Base-by-base conservation (phyloP, 2,888 invertebrate genomes). In the Muschampia plurimacula region DNA sequence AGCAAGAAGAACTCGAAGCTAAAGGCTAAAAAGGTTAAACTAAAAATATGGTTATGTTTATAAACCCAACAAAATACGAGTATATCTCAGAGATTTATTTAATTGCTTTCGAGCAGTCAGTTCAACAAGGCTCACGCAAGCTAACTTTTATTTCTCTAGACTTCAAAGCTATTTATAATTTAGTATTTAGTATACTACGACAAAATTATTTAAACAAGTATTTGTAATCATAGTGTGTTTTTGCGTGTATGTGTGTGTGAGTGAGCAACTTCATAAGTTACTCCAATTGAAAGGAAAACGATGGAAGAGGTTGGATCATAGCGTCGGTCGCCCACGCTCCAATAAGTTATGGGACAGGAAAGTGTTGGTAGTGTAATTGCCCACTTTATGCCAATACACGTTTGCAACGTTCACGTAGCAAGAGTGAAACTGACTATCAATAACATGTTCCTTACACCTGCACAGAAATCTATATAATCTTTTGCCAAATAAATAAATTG, bases 301-400 rank as follows among this genome's bases (percentile, higher is more conserved):
- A 62, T 55, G 52, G 66, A 66, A 65, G 70, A 67, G 67, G 67
- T 72, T 67, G 72, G 63, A 72, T 67, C 67, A 60, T 63, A 72
- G 63, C 55, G 22, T 22, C 67, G 72, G 22, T 22, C 67, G 72
- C 72, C 72, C 28, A 72, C 72, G 67, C 72, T n/a, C 28, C 49
- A 72, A 63, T 72, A 72, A 72, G 63, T 72, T 67, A 67, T 67
- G 72, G 67, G 67, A 67, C 72, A 72, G 67, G 75, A 67, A 59
- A 67, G 69, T 74, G 72, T 72, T 74, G 72, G 72, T 74, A 68
- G 65, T 69, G 71, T 69, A 67, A 73, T 74, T 74, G 73, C 67
- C 69, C 70, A 76, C 63, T 74, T 74, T 73, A 73, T 68, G 63
- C 44, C 63, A 63, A 67, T 73, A 41, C 49, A 39, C 59, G 57